These are phyloP conservation scores for Calonectris borealis DNA, from an alignment of 2,113 vertebrate species.

Conservation along the genomic window DNA sequence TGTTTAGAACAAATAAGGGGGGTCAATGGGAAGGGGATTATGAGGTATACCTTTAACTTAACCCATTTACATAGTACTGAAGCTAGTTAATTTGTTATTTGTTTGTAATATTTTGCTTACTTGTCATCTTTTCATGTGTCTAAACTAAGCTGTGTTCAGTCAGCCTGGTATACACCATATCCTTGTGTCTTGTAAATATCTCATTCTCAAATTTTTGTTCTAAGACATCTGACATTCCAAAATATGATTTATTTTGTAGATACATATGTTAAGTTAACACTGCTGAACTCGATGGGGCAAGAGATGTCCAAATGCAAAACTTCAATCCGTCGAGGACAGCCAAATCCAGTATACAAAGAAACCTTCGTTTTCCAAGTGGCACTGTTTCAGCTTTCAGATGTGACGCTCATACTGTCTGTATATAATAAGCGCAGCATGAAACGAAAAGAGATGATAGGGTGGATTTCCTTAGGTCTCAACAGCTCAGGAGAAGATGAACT, in stretches of 20 bases:
- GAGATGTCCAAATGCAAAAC: conserved; percentile 99
- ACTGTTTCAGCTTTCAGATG: conserved; percentile 95
- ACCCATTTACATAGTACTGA: not conserved
- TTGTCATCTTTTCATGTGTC: conserved; percentile 8
- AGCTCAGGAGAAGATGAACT: conserved; percentile 97
- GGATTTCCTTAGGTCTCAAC: conserved; percentile 97
- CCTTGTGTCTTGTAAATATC: conserved; percentile 39
- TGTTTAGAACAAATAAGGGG: conserved; percentile 54
- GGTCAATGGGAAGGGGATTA: conserved; percentile 51
- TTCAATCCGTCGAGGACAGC: conserved; percentile 92
- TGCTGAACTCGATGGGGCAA: conserved; percentile 98
- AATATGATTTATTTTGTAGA: conserved; percentile 78
- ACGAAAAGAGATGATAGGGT: conserved; percentile 97
- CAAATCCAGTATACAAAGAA: conserved; percentile 96
- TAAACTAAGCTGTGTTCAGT: conserved; percentile 36
- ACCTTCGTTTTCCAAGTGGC: conserved; percentile 98
- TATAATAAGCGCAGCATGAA: conserved; percentile 99
- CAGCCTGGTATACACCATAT: conserved; percentile 72
- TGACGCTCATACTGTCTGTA: conserved; percentile 96
- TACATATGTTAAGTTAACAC: conserved; percentile 94
- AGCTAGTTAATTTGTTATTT: not conserved
- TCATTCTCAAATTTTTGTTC: not conserved
- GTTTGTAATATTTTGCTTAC: conserved; percentile 35
- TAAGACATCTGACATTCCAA: not conserved
- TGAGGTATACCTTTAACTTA: conserved; percentile 73